Evolutionary conservation across 2,888 invertebrate genomes (phyloP).

Genomic region (Drosophila falleni): DNA sequence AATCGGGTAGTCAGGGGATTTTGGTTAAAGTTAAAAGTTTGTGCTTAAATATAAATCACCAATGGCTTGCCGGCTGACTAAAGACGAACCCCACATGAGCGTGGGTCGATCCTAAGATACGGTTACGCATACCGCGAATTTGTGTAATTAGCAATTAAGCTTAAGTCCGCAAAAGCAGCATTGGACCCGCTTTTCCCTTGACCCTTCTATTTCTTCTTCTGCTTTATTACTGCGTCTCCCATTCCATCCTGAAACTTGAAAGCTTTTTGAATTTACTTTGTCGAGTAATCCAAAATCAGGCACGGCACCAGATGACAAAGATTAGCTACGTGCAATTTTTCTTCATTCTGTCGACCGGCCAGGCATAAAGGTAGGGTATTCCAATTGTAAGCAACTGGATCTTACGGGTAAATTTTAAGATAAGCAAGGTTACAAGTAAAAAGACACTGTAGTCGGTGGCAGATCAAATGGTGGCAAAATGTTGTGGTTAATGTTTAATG

Average conservation of each 20-base stretch:
- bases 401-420: conserved; percentile 2
- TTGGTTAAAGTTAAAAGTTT: conserved; percentile 80
- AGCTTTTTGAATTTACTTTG: conserved; percentile 63
- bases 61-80: conserved; percentile 67
- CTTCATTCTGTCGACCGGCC: conserved; percentile 45
- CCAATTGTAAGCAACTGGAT: conserved; percentile 1
- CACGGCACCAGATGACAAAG: conserved; percentile 76
- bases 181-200: conserved; percentile 37
- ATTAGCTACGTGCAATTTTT: conserved; percentile 74
- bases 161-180: conserved; percentile 50
- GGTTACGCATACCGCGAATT: conserved; percentile 70
- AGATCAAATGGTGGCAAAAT: conserved; percentile 28
- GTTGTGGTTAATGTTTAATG: conserved; percentile 14
- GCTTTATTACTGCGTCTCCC: conserved; percentile 6
- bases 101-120: conserved; percentile 49
- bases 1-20: conserved; percentile 58
- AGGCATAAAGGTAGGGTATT: conserved; percentile 42
- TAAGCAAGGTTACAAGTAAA: conserved; percentile 3
- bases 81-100: conserved; percentile 43
- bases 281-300: conserved; percentile 63
- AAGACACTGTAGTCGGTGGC: conserved; percentile 14
- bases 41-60: conserved; percentile 79
- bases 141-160: conserved; percentile 79
- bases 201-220: conserved; percentile 3
- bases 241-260: conserved; percentile 42